A percentile compares a stretch with the other conserved stretches of the same genome.
phyloP scores from a whole-genome alignment of 2,888 invertebrate genomes.

The Macaria notata region DNA sequence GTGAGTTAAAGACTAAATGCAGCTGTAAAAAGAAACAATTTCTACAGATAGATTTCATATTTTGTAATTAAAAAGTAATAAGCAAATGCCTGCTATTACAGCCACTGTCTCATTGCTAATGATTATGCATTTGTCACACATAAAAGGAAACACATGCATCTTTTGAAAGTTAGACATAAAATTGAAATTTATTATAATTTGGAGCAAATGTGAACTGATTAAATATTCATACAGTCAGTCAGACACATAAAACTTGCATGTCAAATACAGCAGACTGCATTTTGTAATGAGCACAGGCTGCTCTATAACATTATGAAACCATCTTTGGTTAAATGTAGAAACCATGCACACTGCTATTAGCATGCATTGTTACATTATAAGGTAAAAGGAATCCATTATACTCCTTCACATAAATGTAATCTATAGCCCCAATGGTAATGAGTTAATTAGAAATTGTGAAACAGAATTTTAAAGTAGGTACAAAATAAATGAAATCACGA shows the following conservation, averaged over 20 bases:
- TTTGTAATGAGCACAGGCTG: constrained; percentile 35
- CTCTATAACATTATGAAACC: constrained; percentile 40
- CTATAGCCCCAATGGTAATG: constrained; percentile 67
- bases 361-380: constrained; percentile 45
- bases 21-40: no score
- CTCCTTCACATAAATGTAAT: constrained; percentile 50
- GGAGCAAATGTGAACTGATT: constrained; percentile 23
- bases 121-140: constrained; percentile 8
- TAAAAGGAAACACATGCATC: constrained; percentile 17
- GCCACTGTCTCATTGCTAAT: no score
- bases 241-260: constrained; percentile 25
- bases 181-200: constrained; percentile 34
- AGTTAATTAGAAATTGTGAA: constrained; percentile 80
- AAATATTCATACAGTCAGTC: constrained; percentile 21
- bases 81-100: no score
- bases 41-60: no score
- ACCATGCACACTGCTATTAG: constrained; percentile 45
- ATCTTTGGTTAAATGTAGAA: constrained; percentile 40
- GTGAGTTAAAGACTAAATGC: no score
- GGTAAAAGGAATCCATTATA: constrained; percentile 49
- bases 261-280: constrained; percentile 22
- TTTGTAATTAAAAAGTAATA: no score
- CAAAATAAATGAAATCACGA: constrained; percentile 82
- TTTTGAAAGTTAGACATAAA: constrained; percentile 27
- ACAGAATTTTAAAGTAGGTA: constrained; percentile 79